Evolutionary conservation across 2,888 invertebrate genomes (phyloP), one percentile per base, ranked within the genome.

Genomic region (Nemoura dubitans): DNA sequence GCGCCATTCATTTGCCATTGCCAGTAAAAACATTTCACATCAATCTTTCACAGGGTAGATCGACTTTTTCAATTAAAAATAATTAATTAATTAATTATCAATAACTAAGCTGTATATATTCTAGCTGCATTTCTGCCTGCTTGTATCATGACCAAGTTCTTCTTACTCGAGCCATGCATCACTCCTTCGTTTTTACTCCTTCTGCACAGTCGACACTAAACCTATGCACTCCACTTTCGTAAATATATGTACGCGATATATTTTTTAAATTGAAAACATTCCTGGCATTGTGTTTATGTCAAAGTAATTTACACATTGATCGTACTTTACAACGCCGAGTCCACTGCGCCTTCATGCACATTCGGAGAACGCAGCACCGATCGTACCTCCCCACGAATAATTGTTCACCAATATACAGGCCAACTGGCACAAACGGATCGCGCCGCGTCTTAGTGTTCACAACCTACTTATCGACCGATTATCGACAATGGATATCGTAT

Each of bases 61-160:
- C 81, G 2, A 81, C 30, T 28, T 81, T 81, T 81, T 81, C 30
- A 81, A 78, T 78, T 78, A 26, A 78, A 81, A 26, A 6, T 36
- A 36, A 36, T 36, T 36, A 80, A 81, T 81, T 81, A 81, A 81
- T 81, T 81, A 81, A 81, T 29, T 28, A 81, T 29, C 81, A 29
- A 30, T 30, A 81, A 81, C 29, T 81, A 81, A 10, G 81, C 28
- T 30, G 30, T 81, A 81, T 30, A 16, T 81, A 81, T 81, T 81
- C 81, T 30, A 30, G n/a, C 81, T 6, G 81, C 78, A 78, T 78
- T 28, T 59, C 59, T 59, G 59, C 59, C 59, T 7, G 59, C 21
- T 59, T 59, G 59, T 59, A 59, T 59, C 59, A 21, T n/a, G 59
- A 59, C 59, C 59, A 21, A 59, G 59, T 59, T 59, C 59, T 59